Percentiles rank a stretch among this genome's conserved stretches.
phyloP scores from a whole-genome alignment of 2,797 vertebrate species.

The Oreortyx pictus region DNA sequence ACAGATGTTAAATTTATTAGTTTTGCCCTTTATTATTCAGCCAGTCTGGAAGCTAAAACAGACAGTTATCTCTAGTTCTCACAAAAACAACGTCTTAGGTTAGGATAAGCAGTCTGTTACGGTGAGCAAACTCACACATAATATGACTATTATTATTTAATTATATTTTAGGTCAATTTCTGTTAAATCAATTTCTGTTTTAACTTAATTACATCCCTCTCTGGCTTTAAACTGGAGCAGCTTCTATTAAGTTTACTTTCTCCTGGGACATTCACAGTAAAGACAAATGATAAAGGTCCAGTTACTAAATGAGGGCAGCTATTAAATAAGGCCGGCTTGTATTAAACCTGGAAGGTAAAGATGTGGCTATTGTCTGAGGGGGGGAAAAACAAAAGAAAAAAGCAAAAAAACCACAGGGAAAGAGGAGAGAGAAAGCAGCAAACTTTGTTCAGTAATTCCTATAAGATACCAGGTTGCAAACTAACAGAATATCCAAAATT shows the following conservation, averaged over 20 bases:
- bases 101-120: slow-evolving; percentile 42
- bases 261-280: slow-evolving; percentile 59
- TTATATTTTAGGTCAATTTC: slow-evolving; percentile 74
- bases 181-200: slow-evolving; percentile 71
- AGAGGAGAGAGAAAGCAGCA: neutral
- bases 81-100: neutral
- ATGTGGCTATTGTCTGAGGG: neutral
- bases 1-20: neutral
- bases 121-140: slow-evolving; percentile 36
- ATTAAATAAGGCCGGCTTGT: slow-evolving; percentile 60
- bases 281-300: slow-evolving; percentile 62
- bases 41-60: neutral
- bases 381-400: neutral
- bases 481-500: neutral
- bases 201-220: slow-evolving; percentile 71
- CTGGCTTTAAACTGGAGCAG: slow-evolving; percentile 67
- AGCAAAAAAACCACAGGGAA: neutral
- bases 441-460: neutral
- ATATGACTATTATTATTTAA: slow-evolving; percentile 68
- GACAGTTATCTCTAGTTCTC: neutral
- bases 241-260: slow-evolving; percentile 74
- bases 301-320: slow-evolving; percentile 59
- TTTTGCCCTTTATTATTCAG: neutral
- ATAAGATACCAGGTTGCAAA: neutral
- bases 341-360: slow-evolving; percentile 63